These are phyloP conservation scores for Lota lota DNA, from an alignment of 2,113 vertebrate genomes.

Conservation along the genomic window DNA sequence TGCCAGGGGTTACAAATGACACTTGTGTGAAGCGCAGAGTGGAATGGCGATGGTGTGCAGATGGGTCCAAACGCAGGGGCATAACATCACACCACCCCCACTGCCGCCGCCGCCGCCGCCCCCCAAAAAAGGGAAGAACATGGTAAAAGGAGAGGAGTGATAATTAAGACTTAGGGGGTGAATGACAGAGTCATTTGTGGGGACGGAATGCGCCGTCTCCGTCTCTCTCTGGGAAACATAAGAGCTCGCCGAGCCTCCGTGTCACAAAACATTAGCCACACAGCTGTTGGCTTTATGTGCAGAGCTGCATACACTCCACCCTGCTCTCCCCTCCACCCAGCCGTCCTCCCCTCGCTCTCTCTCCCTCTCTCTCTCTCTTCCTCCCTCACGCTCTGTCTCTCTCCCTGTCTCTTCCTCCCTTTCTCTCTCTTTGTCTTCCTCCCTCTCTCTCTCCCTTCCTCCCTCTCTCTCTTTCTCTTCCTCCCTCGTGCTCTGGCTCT, in stretches of 20 bases:
- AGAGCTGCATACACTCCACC: slow-evolving; percentile 54
- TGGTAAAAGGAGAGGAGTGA: slow-evolving; percentile 60
- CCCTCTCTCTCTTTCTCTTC: slow-evolving; percentile 18
- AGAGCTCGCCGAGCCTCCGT: slow-evolving; percentile 67
- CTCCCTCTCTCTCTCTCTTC: slow-evolving; percentile 24
- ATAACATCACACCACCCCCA: slow-evolving; percentile 41
- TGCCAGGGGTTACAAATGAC: slow-evolving; percentile 71
- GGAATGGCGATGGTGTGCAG: slow-evolving; percentile 67
- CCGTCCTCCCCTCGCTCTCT: slow-evolving; percentile 38
- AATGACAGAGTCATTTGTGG: slow-evolving; percentile 74
- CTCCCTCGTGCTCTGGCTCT: too few species aligned
- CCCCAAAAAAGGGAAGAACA: too few species aligned
- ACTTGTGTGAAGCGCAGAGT: slow-evolving; percentile 71
- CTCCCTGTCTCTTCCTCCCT: slow-evolving; percentile 19
- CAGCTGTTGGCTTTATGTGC: slow-evolving; percentile 74
- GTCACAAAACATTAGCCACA: slow-evolving; percentile 76
- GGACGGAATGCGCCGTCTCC: slow-evolving; percentile 68
- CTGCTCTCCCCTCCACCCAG: slow-evolving; percentile 4
- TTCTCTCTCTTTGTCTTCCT: slow-evolving; percentile 14
- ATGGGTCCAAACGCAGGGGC: slow-evolving; percentile 68
- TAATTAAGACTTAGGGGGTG: slow-evolving; percentile 76
- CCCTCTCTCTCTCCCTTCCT: slow-evolving; percentile 25
- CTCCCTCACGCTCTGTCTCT: not conserved
- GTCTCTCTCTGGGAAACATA: slow-evolving; percentile 68
- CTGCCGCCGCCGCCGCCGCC: too few species aligned